Evolutionary conservation across 2,113 vertebrate genomes (phyloP).

Genomic region (Ciconia boyciana): DNA sequence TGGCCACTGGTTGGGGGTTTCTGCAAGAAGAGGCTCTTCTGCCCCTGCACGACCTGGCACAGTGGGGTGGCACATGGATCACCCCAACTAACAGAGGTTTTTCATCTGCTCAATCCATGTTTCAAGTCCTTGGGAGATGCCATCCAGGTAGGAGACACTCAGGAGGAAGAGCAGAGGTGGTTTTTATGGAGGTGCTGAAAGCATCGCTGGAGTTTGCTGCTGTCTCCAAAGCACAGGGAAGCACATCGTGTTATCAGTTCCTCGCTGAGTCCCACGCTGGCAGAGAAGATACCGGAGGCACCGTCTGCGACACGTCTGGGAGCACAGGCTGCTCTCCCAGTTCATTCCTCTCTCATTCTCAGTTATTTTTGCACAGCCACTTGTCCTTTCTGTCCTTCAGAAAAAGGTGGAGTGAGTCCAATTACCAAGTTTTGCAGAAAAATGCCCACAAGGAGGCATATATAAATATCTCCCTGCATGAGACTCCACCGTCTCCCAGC

Average conservation of each 20-base stretch:
- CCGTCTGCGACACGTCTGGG: background rate
- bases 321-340: background rate
- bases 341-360: background rate
- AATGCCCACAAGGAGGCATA: background rate
- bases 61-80: accelerated
- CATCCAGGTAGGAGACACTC: background rate
- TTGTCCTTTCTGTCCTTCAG: background rate
- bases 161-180: background rate
- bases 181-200: background rate
- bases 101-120: background rate
- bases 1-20: background rate
- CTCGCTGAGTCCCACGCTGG: background rate
- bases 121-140: background rate
- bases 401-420: background rate
- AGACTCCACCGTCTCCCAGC: background rate
- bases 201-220: background rate
- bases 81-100: background rate
- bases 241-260: background rate
- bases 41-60: accelerated
- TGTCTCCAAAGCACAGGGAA: background rate
- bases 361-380: background rate
- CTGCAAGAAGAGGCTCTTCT: background rate
- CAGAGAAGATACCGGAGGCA: background rate
- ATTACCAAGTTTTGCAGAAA: background rate
- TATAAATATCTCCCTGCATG: background rate